phyloP scores from a whole-genome alignment of 2,797 vertebrate genomes.

The Sebastes trivittatus region DNA sequence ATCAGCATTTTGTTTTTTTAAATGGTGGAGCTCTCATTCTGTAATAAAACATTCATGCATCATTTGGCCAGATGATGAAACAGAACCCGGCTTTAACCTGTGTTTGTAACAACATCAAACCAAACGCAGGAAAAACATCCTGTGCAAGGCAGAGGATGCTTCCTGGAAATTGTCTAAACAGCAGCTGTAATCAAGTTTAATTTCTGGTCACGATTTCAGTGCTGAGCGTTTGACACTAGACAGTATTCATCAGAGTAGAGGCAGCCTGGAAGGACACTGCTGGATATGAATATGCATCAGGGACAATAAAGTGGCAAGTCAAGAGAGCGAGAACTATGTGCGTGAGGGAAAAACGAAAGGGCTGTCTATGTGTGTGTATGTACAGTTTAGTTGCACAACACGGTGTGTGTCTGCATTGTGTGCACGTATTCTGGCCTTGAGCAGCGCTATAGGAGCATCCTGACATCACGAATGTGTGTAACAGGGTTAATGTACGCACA shows the following conservation, averaged over 20 bases:
- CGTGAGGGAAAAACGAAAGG: too few species aligned
- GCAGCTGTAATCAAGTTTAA: constrained; percentile 30
- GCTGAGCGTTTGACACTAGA: constrained; percentile 5
- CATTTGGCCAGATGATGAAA: background rate
- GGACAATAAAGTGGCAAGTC: background rate
- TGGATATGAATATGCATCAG: constrained; percentile 29
- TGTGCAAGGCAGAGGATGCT: constrained; percentile 8
- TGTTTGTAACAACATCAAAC: constrained; percentile 9
- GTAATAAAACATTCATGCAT: background rate
- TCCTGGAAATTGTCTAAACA: constrained; percentile 40
- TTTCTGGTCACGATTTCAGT: constrained; percentile 26
- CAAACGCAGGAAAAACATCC: constrained; percentile 24
- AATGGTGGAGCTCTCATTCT: background rate
- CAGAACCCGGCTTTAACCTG: background rate
- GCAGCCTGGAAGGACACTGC: constrained; percentile 4
- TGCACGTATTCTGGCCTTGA: background rate
- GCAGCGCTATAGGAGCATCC: background rate
- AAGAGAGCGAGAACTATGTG: background rate
- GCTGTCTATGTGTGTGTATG: background rate
- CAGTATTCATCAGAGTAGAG: background rate
- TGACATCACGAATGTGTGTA: constrained; percentile 9
- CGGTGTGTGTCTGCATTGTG: background rate
- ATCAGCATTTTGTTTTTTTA: background rate
- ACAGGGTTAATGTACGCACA: constrained; percentile 1
- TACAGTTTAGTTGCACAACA: background rate